Conservation (phyloP, 1,140 invertebrate genomes). For the Marisa cornuarietis region DNA sequence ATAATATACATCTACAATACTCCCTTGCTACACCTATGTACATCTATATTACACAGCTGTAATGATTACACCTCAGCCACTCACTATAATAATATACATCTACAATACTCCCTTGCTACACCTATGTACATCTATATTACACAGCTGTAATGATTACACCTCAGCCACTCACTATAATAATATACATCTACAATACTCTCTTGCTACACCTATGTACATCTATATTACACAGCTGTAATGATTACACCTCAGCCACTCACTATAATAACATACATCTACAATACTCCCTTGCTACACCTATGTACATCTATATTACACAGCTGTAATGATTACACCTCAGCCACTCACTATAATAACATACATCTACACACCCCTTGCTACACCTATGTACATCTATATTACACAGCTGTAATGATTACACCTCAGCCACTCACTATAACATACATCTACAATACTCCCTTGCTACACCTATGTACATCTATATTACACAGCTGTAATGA, state of each 20-base stretch:
- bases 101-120: too few relatives aligned
- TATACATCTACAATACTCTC: too few relatives aligned
- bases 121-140: neutral
- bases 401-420: too few relatives aligned
- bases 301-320: neutral
- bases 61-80: too few relatives aligned
- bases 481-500: too few relatives aligned
- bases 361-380: too few relatives aligned
- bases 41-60: neutral
- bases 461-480: neutral
- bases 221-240: constrained; percentile 73
- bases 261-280: neutral
- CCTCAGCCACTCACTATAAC: too few relatives aligned
- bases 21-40: neutral
- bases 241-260: neutral
- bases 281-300: neutral
- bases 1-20: too few relatives aligned
- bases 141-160: neutral
- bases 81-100: too few relatives aligned
- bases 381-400: too few relatives aligned
- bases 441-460: too few relatives aligned
- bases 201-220: constrained; percentile 84
- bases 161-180: constrained; percentile 71
- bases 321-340: neutral
- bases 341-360: too few relatives aligned